Percentiles rank a stretch among this genome's conserved stretches.
Conservation (phyloP, 2,888 invertebrate species). For the Atethmia centrago region DNA sequence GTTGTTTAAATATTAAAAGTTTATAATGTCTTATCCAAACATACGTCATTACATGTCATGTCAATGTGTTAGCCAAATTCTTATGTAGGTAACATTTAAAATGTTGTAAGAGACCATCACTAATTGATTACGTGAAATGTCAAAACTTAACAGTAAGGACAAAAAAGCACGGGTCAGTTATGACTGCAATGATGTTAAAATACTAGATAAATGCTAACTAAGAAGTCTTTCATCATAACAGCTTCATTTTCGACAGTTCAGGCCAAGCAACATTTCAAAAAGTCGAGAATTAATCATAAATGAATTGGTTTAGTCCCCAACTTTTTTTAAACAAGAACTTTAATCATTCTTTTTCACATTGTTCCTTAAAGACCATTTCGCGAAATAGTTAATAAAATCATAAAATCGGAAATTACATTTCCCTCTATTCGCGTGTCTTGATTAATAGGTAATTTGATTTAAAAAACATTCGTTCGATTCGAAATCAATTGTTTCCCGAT, state of each 20-base stretch:
- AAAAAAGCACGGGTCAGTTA: constrained; percentile 2
- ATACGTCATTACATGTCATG: constrained; percentile 9
- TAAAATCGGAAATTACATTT: neutral
- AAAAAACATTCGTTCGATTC: constrained; percentile 30
- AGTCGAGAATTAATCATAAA: neutral
- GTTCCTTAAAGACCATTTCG: too few relatives aligned
- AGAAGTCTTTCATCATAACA: neutral
- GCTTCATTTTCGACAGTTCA: neutral
- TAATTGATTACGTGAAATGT: constrained; percentile 44
- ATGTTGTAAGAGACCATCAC: constrained; percentile 20
- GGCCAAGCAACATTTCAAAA: neutral
- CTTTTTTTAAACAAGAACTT: too few relatives aligned
- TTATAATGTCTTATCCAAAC: constrained; percentile 6
- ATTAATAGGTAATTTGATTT: neutral
- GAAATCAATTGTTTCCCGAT: constrained; percentile 36
- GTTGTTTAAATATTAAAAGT: constrained; percentile 22
- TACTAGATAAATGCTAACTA: neutral
- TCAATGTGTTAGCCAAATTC: neutral
- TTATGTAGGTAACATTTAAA: neutral
- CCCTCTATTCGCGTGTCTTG: neutral
- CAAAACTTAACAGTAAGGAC: constrained; percentile 39
- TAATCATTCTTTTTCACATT: too few relatives aligned
- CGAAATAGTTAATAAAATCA: too few relatives aligned
- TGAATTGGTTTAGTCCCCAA: too few relatives aligned
- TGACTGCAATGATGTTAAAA: constrained; percentile 27